Evolutionary conservation across 2,797 vertebrate genomes (phyloP).

Genomic region (Anomalospiza imberbis): DNA sequence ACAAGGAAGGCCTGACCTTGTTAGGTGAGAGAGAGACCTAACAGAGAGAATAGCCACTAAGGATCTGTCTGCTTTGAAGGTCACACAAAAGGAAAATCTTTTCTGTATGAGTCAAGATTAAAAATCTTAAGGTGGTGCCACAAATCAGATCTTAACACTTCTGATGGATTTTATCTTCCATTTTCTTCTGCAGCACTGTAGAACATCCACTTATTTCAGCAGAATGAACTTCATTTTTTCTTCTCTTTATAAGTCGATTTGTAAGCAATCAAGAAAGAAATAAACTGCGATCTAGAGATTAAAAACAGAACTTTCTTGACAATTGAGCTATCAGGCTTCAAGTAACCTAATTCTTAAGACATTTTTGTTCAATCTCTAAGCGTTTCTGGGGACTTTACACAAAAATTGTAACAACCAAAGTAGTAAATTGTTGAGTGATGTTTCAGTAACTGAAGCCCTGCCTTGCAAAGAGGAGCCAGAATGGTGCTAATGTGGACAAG

Average conservation of each 20-base stretch:
- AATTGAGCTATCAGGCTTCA: background rate
- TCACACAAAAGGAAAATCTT: background rate
- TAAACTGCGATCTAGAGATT: background rate
- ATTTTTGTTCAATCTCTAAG: background rate
- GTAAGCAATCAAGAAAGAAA: background rate
- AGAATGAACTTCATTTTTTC: background rate
- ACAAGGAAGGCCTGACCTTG: background rate
- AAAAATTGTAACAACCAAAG: background rate
- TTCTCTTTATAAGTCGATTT: background rate
- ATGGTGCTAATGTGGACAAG: background rate
- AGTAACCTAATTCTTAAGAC: background rate
- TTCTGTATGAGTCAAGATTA: background rate
- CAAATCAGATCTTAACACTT: background rate
- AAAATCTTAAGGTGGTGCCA: background rate
- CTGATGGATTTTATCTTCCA: background rate
- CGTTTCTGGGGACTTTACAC: accelerated
- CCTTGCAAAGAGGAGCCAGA: background rate
- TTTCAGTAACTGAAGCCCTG: background rate
- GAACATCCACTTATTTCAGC: background rate
- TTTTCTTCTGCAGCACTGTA: background rate
- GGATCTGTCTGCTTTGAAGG: background rate
- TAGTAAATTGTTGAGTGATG: background rate
- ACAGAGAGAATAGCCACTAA: background rate
- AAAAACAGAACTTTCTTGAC: background rate
- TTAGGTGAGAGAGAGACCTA: background rate